These are phyloP conservation scores for Drosophila melanica DNA, from an alignment of 1,140 invertebrate genomes.

Conservation along the genomic window DNA sequence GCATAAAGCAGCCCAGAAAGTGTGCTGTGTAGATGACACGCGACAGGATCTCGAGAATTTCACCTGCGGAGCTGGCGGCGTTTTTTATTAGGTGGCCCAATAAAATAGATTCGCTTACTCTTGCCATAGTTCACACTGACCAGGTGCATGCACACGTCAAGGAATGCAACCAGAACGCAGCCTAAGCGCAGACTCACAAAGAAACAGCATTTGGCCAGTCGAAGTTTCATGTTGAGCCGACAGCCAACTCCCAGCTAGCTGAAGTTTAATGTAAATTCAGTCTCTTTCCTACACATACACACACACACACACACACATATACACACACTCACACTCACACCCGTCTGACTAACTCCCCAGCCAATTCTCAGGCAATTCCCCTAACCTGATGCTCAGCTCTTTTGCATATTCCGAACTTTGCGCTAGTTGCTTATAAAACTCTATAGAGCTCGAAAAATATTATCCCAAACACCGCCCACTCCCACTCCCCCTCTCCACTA, in stretches of 20 bases:
- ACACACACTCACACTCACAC: neutral
- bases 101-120: constrained; percentile 2
- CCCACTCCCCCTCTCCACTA: neutral
- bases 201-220: constrained; percentile 24
- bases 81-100: neutral
- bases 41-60: neutral
- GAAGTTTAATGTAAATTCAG: neutral
- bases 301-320: neutral
- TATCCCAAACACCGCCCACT: neutral
- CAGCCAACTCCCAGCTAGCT: constrained; percentile 10
- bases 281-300: neutral
- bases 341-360: constrained; percentile 19
- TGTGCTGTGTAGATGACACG: neutral
- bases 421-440: constrained; percentile 38
- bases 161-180: constrained; percentile 26
- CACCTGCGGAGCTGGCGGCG: neutral
- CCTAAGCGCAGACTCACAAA: constrained; percentile 6
- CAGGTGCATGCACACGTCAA: constrained; percentile 5
- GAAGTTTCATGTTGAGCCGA: constrained; percentile 35
- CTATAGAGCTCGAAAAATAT: constrained; percentile 57
- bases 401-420: constrained; percentile 71
- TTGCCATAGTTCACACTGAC: neutral
- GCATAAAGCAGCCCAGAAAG: neutral
- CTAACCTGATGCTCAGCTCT: constrained; percentile 19
- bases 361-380: constrained; percentile 13